These are phyloP conservation scores for Salvelinus namaycush DNA, from an alignment of 2,113 vertebrate species.

Conservation along the genomic window DNA sequence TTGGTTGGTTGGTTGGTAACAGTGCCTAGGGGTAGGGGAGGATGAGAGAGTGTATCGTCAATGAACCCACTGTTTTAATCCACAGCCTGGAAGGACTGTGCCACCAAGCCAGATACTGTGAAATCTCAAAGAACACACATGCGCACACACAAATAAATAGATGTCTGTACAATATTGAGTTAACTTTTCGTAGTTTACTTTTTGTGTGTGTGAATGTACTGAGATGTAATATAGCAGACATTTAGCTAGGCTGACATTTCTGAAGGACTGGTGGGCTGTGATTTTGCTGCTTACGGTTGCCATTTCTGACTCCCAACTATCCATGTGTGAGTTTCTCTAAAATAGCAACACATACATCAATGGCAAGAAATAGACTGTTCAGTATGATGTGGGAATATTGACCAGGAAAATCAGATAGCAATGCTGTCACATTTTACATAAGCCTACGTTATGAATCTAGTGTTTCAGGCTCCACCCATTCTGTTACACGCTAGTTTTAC, in stretches of 20 bases:
- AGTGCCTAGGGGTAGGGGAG: slow-evolving; percentile 28
- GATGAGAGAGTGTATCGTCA: slow-evolving; percentile 45
- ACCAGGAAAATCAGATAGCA: too few relatives aligned
- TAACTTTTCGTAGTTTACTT: slow-evolving; percentile 24
- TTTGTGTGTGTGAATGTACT: slow-evolving; percentile 33
- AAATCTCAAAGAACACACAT: slow-evolving; percentile 11
- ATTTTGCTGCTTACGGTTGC: slow-evolving; percentile 37
- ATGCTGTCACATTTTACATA: background rate
- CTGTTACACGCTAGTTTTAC: too few relatives aligned
- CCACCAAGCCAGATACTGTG: slow-evolving; percentile 1
- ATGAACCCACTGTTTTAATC: slow-evolving; percentile 52
- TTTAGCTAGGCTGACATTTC: slow-evolving; percentile 24
- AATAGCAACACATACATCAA: slow-evolving; percentile 32
- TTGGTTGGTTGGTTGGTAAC: slow-evolving; percentile 24
- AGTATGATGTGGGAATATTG: slow-evolving; percentile 1
- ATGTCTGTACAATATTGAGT: slow-evolving; percentile 22
- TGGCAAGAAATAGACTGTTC: slow-evolving; percentile 21
- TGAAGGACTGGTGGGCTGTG: slow-evolving; percentile 36
- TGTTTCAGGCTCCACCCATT: background rate
- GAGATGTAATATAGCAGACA: slow-evolving; percentile 42
- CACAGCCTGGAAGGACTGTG: background rate
- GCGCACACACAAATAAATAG: slow-evolving; percentile 6
- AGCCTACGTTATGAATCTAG: background rate
- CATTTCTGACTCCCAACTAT: slow-evolving; percentile 42
- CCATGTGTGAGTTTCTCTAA: slow-evolving; percentile 38